phyloP scores from a whole-genome alignment of 2,113 vertebrate genomes.

The Craseonycteris thonglongyai region DNA sequence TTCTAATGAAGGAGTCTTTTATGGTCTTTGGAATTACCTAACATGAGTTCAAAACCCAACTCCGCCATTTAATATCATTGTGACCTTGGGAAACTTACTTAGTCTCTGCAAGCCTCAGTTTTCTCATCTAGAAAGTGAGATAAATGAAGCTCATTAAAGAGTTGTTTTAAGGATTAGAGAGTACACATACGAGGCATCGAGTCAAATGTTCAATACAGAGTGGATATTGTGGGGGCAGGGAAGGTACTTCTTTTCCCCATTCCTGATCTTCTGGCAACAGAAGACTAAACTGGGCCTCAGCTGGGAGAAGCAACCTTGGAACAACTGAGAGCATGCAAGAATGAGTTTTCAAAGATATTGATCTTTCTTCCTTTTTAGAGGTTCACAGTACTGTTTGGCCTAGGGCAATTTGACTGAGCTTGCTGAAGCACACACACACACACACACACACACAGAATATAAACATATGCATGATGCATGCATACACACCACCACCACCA shows the following conservation, averaged over 20 bases:
- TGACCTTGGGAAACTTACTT: not conserved
- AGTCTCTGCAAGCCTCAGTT: not conserved
- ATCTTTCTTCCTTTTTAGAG: constrained; percentile 6
- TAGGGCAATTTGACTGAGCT: not conserved
- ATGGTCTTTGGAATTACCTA: not conserved
- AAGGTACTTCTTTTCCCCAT: not conserved
- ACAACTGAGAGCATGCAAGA: not conserved
- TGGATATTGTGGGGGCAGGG: not conserved
- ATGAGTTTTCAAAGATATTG: constrained; percentile 3
- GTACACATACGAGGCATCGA: not conserved
- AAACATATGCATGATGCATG: not conserved
- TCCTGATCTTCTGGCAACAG: not conserved
- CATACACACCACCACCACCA: not conserved
- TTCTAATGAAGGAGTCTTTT: not conserved
- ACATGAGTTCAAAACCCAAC: not conserved
- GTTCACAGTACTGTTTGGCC: not conserved
- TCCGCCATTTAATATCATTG: not conserved
- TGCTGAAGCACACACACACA: not conserved
- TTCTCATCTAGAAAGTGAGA: not conserved
- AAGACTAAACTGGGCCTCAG: not conserved
- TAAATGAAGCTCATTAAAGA: not conserved
- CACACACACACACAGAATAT: not conserved
- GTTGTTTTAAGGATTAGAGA: not conserved
- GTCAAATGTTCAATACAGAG: not conserved
- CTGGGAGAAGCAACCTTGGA: not conserved